These are phyloP conservation scores for Nomada flava DNA, from an alignment of 2,888 invertebrate genomes.

Conservation along the genomic window DNA sequence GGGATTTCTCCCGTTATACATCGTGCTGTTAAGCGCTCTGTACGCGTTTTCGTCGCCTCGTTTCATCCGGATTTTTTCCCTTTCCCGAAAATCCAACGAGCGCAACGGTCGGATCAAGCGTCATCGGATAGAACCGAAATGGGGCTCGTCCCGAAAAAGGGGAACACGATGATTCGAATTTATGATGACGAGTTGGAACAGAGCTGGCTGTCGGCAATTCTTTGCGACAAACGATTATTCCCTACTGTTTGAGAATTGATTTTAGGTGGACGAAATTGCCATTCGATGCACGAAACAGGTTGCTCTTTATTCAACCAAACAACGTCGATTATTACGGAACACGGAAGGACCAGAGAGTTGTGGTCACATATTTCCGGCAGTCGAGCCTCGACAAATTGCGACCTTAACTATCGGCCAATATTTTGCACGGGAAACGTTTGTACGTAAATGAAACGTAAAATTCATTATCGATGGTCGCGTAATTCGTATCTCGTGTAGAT, in stretches of 20 bases:
- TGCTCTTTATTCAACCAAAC: constrained; percentile 19
- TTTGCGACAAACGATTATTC: not conserved
- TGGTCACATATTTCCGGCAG: not conserved
- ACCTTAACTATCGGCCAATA: constrained; percentile 38
- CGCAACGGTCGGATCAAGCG: constrained; percentile 3
- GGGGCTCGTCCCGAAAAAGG: not conserved
- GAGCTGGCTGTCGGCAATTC: not conserved
- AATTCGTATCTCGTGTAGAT: constrained; percentile 30
- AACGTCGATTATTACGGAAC: constrained; percentile 18
- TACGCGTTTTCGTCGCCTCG: constrained; percentile 35
- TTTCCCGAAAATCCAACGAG: constrained; percentile 19
- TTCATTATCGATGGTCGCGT: constrained; percentile 16
- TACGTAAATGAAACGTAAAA: constrained; percentile 34
- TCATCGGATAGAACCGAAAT: constrained; percentile 2
- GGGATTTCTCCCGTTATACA: constrained; percentile 59
- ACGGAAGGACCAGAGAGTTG: not conserved
- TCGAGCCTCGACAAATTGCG: constrained; percentile 21
- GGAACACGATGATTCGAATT: not conserved
- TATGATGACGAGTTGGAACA: not conserved
- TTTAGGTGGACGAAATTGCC: constrained; percentile 3
- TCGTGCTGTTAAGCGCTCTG: constrained; percentile 42
- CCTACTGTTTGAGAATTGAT: not conserved
- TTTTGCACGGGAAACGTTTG: not conserved
- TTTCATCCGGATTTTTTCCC: constrained; percentile 18
- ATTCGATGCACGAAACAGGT: not conserved